Evolutionary conservation across 1,140 invertebrate species (phyloP), one percentile per base, ranked within the genome.

Genomic region (Panagrolaimus sp.): DNA sequence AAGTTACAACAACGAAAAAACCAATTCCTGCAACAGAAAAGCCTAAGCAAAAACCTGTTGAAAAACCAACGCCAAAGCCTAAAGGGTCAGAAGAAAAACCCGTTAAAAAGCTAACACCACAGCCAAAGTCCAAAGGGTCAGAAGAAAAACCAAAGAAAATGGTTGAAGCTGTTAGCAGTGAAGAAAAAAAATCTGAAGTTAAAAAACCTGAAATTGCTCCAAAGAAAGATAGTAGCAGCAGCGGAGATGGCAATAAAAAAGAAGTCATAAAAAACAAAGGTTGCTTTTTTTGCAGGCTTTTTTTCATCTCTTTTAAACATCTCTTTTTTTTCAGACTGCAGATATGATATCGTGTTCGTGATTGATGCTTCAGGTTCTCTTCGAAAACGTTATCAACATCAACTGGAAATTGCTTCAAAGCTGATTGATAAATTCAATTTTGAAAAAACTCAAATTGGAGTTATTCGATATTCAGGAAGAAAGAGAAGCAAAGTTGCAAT

Each of bases 241-340:
- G 27, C 5, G 51, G 27, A n/a, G 51, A 25, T 25, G 51, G 20
- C 51, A 57, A 38, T 38, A 38, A 38, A 38, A 38, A 38, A 38
- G 31, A 38, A 4, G 31, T 38, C 31, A 7, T 38, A 38, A 38
- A 38, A 38, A 38, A 38, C 31, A 38, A 38, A 38, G 31, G 31
- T 38, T 38, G 2, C 31, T 38, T 38, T 38, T 38, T 38, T 38
- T 38, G 31, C 31, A 38, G 7, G 20, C n/a, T 57, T 9, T 57
- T 20, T 25, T 27, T 20, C 20, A 25, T n/a, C 9, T 13, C 4
- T 57, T 9, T n/a, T n/a, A n/a, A n/a, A n/a, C n/a, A n/a, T 20
- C n/a, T n/a, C n/a, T n/a, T n/a, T n/a, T 20, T 23, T 57, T 57
- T 57, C 48, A 57, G 51, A 27, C n/a, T 57, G 51, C 27, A 57